Conservation (phyloP, 1,140 invertebrate genomes). For the Samia ricini region DNA sequence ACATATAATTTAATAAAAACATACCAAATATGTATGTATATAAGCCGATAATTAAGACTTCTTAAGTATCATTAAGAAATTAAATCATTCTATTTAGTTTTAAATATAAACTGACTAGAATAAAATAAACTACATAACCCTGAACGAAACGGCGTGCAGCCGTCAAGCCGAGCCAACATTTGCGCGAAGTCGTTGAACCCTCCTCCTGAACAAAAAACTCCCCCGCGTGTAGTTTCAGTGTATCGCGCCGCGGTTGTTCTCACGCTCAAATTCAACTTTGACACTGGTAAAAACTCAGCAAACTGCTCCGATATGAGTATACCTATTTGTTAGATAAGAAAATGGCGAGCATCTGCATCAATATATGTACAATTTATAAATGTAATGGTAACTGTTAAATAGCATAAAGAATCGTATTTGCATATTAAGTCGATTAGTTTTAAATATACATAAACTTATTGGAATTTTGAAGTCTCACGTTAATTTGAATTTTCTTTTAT, state of each 20-base stretch:
- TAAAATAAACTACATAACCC: not conserved
- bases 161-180: conserved; percentile 30
- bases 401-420: no score
- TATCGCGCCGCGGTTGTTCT: conserved; percentile 46
- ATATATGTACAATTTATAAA: not conserved
- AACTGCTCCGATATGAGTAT: conserved; percentile 17
- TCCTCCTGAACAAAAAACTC: conserved; percentile 64
- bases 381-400: no score
- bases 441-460: no score
- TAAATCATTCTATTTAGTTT: no score
- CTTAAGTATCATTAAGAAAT: no score
- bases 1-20: no score
- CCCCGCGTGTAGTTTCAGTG: conserved; percentile 65
- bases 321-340: not conserved
- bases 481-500: no score
- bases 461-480: no score
- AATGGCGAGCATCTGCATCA: not conserved
- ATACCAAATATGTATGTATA: no score
- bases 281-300: conserved; percentile 58
- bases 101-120: no score
- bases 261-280: conserved; percentile 60
- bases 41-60: no score
- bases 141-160: not conserved
- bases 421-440: no score
- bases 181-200: conserved; percentile 60